Conservation (phyloP, 2,888 invertebrate genomes). For the Chirona hameri region DNA sequence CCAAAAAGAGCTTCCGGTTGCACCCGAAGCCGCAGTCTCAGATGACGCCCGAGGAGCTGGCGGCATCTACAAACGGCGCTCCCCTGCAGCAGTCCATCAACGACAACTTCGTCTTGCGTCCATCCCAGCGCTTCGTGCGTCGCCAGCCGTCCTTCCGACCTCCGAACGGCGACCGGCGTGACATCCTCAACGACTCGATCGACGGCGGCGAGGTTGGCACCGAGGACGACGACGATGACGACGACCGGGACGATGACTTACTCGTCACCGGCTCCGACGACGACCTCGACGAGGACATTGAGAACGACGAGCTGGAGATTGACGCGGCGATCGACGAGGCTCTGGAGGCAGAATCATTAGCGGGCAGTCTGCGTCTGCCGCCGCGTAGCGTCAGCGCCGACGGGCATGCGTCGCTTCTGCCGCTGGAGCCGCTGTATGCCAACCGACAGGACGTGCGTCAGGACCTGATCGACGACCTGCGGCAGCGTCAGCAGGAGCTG, state of each 20-base stretch:
- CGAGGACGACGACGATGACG: not conserved
- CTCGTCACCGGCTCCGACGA: not conserved
- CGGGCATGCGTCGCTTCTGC: not conserved
- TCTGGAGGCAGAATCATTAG: not conserved
- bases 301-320: slow-evolving; percentile 24
- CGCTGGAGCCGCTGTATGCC: not conserved
- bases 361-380: not conserved
- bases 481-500: not conserved
- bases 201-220: not conserved
- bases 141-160: not conserved
- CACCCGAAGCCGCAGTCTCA: not conserved
- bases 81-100: slow-evolving; percentile 7
- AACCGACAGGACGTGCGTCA: not conserved
- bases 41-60: slow-evolving; percentile 8
- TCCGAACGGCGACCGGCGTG: not conserved
- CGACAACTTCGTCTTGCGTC: slow-evolving; percentile 3
- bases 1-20: slow-evolving; percentile 1
- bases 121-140: not conserved
- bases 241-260: not conserved
- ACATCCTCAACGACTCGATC: slow-evolving; percentile 24
- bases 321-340: slow-evolving; percentile 9
- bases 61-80: not conserved
- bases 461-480: not conserved
- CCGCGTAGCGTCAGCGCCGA: not conserved
- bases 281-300: not conserved